Evolutionary conservation across 2,888 invertebrate species (phyloP), one percentile per base, ranked within the genome.

Genomic region (Harpagoxenus sublaevis): DNA sequence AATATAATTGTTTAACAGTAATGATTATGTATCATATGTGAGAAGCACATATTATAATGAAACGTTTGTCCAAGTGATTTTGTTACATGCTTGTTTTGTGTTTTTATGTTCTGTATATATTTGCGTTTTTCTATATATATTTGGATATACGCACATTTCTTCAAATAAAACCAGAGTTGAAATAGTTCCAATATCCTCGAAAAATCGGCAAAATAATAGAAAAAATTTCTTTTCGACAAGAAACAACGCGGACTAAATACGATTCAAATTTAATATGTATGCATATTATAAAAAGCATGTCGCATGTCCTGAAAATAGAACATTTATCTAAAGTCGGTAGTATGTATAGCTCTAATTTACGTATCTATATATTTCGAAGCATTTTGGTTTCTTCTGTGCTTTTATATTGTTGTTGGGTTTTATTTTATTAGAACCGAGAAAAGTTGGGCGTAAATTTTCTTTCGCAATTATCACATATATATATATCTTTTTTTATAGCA

Each of bases 401-500:
- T 79, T 83, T 81, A 83, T 81, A 82, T 48, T 55, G 79, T 51
- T 42, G 31, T 75, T 85, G 53, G 31, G 39, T 75, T 81, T 83
- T 74, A 28, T 71, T 71, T 71, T 63, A 85, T 60, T 84, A 57
- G 57, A 48, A 48, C 18, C 10, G 35, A 48, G 35, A 48, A 83
- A 35, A 53, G 31, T 81, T 9, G 9, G 18, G 70, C 42, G 35
- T 42, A 65, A 55, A 70, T 66, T 39, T 86, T 70, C 68, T 71
- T 89, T 86, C 92, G 91, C 10, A 78, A 18, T 66, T 82, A 39
- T 55, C 28, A 55, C 6, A 55, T 79, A 93, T 74, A 83, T 74
- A 83, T 82, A 75, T 87, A 45, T 91, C 88, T 93, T 95, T 94
- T 45, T 93, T 97, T 97, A 86, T 96, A 98, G 98, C 95, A 97